Percentiles rank a stretch among this genome's conserved stretches.
Evolutionary conservation across 2,113 vertebrate genomes (phyloP).

Genomic region (Sorex fumeus): DNA sequence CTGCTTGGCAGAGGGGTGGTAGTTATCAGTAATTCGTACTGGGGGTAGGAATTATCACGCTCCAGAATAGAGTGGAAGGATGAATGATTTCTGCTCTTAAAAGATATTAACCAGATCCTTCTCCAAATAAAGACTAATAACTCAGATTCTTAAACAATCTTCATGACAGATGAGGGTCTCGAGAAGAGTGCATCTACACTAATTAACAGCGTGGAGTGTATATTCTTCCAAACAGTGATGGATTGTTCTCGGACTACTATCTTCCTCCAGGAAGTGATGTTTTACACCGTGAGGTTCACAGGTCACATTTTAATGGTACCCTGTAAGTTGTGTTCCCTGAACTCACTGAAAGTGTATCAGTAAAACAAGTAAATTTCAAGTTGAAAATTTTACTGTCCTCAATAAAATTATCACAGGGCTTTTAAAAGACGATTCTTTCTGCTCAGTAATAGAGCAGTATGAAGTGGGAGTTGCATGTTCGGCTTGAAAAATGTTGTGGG

Average conservation of each 20-base stretch:
- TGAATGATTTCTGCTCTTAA: slow-evolving; percentile 90
- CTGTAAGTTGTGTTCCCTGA: slow-evolving; percentile 90
- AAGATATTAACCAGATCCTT: slow-evolving; percentile 95
- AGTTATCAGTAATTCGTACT: slow-evolving; percentile 92
- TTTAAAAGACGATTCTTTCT: slow-evolving; percentile 66
- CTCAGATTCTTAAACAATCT: slow-evolving; percentile 96
- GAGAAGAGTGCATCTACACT: slow-evolving; percentile 91
- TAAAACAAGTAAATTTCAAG: slow-evolving; percentile 76
- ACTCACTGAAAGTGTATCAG: slow-evolving; percentile 83
- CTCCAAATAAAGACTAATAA: slow-evolving; percentile 96
- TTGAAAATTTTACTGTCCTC: slow-evolving; percentile 65
- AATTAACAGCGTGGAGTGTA: slow-evolving; percentile 92
- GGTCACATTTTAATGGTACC: slow-evolving; percentile 93
- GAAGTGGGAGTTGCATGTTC: slow-evolving; percentile 31
- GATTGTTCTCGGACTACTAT: slow-evolving; percentile 92
- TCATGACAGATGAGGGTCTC: slow-evolving; percentile 93
- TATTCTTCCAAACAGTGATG: slow-evolving; percentile 92
- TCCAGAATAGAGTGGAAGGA: slow-evolving; percentile 86
- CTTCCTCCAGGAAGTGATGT: slow-evolving; percentile 93
- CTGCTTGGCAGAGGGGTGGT: slow-evolving; percentile 87
- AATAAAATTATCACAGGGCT: slow-evolving; percentile 66
- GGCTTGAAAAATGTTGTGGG: slow-evolving; percentile 11
- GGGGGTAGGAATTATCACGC: slow-evolving; percentile 90
- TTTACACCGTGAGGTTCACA: slow-evolving; percentile 92
- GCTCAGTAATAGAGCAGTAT: neutral